Base-by-base conservation (phyloP, 2,113 vertebrate genomes). In the Amblyopsis rosae region DNA sequence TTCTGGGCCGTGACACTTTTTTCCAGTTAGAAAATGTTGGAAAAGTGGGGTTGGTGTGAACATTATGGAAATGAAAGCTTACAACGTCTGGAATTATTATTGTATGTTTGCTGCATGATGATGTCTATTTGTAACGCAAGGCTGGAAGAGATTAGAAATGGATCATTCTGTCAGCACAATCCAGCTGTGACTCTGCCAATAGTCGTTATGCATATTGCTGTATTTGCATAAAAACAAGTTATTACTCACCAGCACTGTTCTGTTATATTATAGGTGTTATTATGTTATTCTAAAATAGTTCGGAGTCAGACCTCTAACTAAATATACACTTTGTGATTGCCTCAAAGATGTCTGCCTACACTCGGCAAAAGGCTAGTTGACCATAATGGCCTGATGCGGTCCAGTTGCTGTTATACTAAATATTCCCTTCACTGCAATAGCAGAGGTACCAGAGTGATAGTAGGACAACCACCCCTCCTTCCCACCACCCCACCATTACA, bases 251-350 rank as follows among this genome's bases (percentile, higher is more conserved):
- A 55, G 46, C 4, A 41, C 58, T 17, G 59, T 59, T 75, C 46
- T 58, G 3, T 65, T 76, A 57, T 73, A 71, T 61, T 76, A 49
- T 77, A 35, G 26, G 2, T 26, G 26, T 26, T 26, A 77, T 75
- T 67, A 61, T 55, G 60, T 65, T 83, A 45, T 63, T 69, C 15
- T 61, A 49, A 74, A 33, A 59, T 12, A 15, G 59, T 17, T n/a
- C 61, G 45, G 61, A 53, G 15, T n/a, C 61, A 49, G 61, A 53
- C 48, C 62, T 76, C 69, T 78, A 75, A 81, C 65, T 81, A 8
- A 77, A 79, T 32, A 12, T 58, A 32, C 1, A 0, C n/a, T 62
- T 47, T 10, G 1, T 46, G 53, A 41, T 51, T 57, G 50, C 66
- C 59, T 17, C 7, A 53, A 54, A 45, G 60, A 51, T 58, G 54